phyloP scores from a whole-genome alignment of 2,888 invertebrate genomes.

The Drosophila eohydei region DNA sequence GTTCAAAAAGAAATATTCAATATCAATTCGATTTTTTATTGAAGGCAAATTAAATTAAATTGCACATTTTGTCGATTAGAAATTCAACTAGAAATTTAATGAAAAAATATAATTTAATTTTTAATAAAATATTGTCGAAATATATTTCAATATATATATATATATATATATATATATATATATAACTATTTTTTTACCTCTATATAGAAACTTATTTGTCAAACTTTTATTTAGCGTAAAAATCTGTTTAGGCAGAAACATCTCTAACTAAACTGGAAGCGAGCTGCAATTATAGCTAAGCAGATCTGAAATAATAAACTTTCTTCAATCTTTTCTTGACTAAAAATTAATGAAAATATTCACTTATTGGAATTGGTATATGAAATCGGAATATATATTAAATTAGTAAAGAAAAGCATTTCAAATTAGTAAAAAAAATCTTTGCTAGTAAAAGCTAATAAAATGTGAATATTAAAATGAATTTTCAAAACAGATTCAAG shows the following conservation, averaged over 20 bases:
- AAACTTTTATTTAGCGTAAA: too few species aligned
- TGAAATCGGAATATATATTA: too few species aligned
- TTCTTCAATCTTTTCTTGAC: neutral
- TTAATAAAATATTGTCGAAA: neutral
- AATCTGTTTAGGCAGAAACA: too few species aligned
- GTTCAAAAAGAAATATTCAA: neutral
- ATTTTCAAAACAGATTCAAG: neutral
- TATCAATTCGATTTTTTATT: neutral
- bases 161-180: neutral
- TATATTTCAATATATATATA: neutral
- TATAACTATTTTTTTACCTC: neutral
- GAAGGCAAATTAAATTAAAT: conserved; percentile 5
- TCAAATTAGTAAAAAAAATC: too few species aligned
- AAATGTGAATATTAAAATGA: too few species aligned
- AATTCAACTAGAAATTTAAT: neutral
- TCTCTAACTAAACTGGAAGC: too few species aligned
- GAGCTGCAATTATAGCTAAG: too few species aligned
- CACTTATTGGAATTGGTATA: too few species aligned
- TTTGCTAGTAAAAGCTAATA: too few species aligned
- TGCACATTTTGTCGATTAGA: neutral
- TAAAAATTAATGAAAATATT: neutral
- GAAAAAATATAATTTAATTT: neutral
- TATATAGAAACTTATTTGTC: neutral
- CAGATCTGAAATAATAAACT: too few species aligned
- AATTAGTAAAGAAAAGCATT: too few species aligned